Conservation (phyloP, 2,888 invertebrate species). For the Prionchulus punctatus region DNA sequence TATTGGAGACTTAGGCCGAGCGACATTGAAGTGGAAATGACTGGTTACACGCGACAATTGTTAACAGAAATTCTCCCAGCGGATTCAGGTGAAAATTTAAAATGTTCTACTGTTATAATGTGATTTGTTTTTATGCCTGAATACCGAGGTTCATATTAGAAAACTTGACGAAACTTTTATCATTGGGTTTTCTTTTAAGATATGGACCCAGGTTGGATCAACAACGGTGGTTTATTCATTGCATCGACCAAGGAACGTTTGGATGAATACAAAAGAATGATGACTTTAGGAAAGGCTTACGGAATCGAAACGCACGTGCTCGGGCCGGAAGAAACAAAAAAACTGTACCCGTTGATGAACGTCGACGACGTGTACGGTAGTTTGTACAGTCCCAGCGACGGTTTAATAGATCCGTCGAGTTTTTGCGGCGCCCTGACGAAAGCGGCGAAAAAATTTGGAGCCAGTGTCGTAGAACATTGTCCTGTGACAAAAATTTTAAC, state of each 20-base stretch:
- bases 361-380: slow-evolving; percentile 56
- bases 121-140: no score
- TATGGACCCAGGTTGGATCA: slow-evolving; percentile 64
- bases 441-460: slow-evolving; percentile 53
- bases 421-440: slow-evolving; percentile 56
- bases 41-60: not conserved
- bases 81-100: no score
- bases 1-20: not conserved
- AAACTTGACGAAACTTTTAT: no score
- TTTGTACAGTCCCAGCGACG: slow-evolving; percentile 61
- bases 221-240: slow-evolving; percentile 75
- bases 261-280: slow-evolving; percentile 62
- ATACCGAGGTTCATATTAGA: no score
- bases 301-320: slow-evolving; percentile 59
- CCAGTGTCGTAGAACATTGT: slow-evolving; percentile 58
- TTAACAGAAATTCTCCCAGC: not conserved
- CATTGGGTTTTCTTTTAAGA: no score
- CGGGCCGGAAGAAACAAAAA: slow-evolving; percentile 53
- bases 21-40: not conserved
- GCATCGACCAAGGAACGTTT: slow-evolving; percentile 58
- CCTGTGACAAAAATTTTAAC: slow-evolving; percentile 39
- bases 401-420: slow-evolving; percentile 67
- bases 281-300: slow-evolving; percentile 57
- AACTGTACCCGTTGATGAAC: slow-evolving; percentile 59
- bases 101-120: no score